These are phyloP conservation scores for Hippocampus kuda DNA, from an alignment of 2,797 vertebrate species.

Conservation along the genomic window DNA sequence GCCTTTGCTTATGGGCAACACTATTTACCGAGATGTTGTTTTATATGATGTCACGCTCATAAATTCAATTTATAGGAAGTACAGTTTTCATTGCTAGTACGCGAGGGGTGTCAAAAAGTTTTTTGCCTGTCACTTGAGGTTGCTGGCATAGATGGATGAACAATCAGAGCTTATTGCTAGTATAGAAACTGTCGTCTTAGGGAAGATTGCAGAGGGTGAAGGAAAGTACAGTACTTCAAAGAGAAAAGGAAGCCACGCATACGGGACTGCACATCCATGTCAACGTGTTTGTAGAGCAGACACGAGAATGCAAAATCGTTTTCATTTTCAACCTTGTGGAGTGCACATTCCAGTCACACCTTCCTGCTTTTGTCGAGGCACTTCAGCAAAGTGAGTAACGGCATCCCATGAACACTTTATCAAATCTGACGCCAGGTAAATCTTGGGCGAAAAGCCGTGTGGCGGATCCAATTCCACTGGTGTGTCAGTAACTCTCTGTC, in stretches of 20 bases:
- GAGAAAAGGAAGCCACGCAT: too few relatives aligned
- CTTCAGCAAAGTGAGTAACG: not conserved
- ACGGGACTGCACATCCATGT: too few relatives aligned
- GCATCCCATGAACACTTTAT: not conserved
- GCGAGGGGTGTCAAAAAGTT: not conserved
- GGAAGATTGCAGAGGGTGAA: too few relatives aligned
- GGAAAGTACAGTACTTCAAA: too few relatives aligned
- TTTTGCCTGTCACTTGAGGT: too few relatives aligned
- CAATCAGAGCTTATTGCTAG: too few relatives aligned
- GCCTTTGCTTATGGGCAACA: slow-evolving; percentile 45
- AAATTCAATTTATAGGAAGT: slow-evolving; percentile 29
- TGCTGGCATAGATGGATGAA: too few relatives aligned
- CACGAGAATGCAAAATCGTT: too few relatives aligned
- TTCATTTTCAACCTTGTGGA: not conserved
- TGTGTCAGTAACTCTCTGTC: not conserved
- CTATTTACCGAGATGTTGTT: slow-evolving; percentile 40
- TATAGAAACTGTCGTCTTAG: too few relatives aligned
- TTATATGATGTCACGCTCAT: slow-evolving; percentile 27
- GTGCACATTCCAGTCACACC: not conserved
- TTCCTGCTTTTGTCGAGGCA: not conserved
- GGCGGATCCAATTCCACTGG: not conserved
- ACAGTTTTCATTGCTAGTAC: slow-evolving; percentile 22
- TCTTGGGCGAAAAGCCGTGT: not conserved
- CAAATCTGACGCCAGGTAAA: not conserved
- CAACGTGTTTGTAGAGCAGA: too few relatives aligned